Evolutionary conservation across 2,888 invertebrate genomes (phyloP).

Genomic region (Copidosoma aretas): DNA sequence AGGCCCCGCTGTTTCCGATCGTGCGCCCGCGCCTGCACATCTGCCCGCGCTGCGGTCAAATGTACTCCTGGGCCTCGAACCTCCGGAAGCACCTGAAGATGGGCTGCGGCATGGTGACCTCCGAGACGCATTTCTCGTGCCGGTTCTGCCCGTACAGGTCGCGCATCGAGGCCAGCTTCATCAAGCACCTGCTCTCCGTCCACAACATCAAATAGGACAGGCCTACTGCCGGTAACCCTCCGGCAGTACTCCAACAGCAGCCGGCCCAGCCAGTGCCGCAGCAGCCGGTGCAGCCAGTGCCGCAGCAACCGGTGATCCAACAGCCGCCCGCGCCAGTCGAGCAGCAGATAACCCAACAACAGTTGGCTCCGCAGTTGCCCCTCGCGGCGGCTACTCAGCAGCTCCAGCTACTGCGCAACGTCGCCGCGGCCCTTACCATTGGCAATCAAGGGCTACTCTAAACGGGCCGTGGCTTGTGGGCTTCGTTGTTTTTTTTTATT

Average conservation of each 20-base stretch:
- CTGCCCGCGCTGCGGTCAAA: constrained; percentile 61
- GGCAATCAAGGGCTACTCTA: constrained; percentile 25
- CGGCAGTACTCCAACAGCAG: not conserved
- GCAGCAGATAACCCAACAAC: not conserved
- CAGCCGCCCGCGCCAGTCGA: not conserved
- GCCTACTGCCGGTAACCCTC: constrained; percentile 12
- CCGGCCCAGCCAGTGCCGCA: not conserved
- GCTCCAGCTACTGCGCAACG: constrained; percentile 10
- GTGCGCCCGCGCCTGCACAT: constrained; percentile 59
- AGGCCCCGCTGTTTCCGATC: constrained; percentile 59
- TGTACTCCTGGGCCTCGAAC: constrained; percentile 62
- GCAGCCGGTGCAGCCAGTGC: constrained; percentile 3
- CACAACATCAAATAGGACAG: constrained; percentile 60
- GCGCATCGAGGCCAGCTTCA: constrained; percentile 60
- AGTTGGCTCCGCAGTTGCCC: not conserved
- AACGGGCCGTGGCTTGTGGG: too few relatives aligned
- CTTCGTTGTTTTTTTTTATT: too few relatives aligned
- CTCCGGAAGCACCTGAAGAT: constrained; percentile 60
- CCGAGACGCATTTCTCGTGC: constrained; percentile 63
- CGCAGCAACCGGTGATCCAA: not conserved
- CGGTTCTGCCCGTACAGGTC: constrained; percentile 62
- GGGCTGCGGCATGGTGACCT: constrained; percentile 61
- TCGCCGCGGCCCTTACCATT: not conserved
- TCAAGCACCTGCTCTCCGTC: constrained; percentile 60
- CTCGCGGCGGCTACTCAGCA: not conserved